Evolutionary conservation across 2,797 vertebrate genomes (phyloP).

Genomic region (Morelia viridis): DNA sequence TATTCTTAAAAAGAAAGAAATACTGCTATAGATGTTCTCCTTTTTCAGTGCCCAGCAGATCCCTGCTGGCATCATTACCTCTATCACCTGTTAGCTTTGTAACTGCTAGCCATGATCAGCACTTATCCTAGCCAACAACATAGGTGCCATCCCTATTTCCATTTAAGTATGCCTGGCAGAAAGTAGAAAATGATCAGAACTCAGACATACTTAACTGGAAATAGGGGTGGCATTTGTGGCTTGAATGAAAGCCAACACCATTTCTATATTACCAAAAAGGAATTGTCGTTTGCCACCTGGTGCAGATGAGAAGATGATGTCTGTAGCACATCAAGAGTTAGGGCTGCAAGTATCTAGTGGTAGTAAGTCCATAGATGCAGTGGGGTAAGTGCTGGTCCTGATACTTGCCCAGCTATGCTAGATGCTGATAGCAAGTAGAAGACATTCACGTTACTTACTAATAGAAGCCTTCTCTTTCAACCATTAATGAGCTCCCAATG

Average conservation of each 20-base stretch:
- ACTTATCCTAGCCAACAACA: no score
- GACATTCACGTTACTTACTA: not conserved
- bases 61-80: no score
- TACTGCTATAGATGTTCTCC: no score
- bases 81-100: no score
- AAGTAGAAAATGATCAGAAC: no score
- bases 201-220: no score
- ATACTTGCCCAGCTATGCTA: not conserved
- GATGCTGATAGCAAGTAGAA: not conserved
- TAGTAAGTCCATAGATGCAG: not conserved
- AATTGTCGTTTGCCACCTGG: not conserved
- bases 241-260: not conserved
- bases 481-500: not conserved
- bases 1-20: not conserved
- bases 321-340: not conserved
- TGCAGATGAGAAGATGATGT: not conserved
- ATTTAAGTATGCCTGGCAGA: no score
- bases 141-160: no score
- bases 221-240: no score
- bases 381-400: no score
- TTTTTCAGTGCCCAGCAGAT: no score
- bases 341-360: not conserved
- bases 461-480: not conserved
- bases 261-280: not conserved
- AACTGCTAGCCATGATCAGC: no score